Percentiles rank a stretch among this genome's conserved stretches.
phyloP scores from a whole-genome alignment of 2,113 vertebrate species.

The Centropus unirufus region DNA sequence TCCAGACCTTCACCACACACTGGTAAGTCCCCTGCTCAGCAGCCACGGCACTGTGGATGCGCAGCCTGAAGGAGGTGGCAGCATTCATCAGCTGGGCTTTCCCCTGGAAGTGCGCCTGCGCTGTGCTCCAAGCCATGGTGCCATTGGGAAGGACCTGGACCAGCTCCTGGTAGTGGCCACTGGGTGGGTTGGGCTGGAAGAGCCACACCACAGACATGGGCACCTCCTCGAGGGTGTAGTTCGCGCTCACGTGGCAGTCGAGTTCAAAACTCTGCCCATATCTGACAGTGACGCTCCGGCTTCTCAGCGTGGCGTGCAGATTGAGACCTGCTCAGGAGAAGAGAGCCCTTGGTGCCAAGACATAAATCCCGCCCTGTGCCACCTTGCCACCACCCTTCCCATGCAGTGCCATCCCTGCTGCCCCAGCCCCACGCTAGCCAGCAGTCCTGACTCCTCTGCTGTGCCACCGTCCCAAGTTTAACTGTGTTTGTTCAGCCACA shows the following conservation, averaged over 20 bases:
- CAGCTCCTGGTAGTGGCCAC: slow-evolving; percentile 27
- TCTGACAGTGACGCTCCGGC: slow-evolving; percentile 34
- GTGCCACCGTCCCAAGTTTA: rapidly evolving
- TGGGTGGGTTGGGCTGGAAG: slow-evolving; percentile 40
- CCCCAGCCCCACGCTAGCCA: neutral
- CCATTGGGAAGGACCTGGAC: slow-evolving; percentile 68
- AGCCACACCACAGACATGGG: slow-evolving; percentile 75
- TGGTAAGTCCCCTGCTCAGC: slow-evolving; percentile 74
- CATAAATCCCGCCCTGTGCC: neutral
- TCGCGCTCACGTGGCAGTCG: neutral
- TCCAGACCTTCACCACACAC: slow-evolving; percentile 78
- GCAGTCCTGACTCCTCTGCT: neutral
- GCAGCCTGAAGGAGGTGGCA: slow-evolving; percentile 63
- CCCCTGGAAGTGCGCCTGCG: slow-evolving; percentile 69
- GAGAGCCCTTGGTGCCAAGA: neutral
- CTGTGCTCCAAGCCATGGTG: slow-evolving; percentile 73
- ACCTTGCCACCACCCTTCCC: neutral
- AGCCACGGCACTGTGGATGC: slow-evolving; percentile 48
- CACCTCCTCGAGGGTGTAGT: neutral
- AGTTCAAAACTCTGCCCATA: slow-evolving; percentile 45
- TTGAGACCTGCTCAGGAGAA: slow-evolving; percentile 8
- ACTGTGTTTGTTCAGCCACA: neutral
- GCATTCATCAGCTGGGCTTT: neutral
- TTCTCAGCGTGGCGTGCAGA: slow-evolving; percentile 26
- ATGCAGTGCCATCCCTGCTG: rapidly evolving